phyloP scores from a whole-genome alignment of 2,888 invertebrate genomes.

The Pristionchus entomophagus region DNA sequence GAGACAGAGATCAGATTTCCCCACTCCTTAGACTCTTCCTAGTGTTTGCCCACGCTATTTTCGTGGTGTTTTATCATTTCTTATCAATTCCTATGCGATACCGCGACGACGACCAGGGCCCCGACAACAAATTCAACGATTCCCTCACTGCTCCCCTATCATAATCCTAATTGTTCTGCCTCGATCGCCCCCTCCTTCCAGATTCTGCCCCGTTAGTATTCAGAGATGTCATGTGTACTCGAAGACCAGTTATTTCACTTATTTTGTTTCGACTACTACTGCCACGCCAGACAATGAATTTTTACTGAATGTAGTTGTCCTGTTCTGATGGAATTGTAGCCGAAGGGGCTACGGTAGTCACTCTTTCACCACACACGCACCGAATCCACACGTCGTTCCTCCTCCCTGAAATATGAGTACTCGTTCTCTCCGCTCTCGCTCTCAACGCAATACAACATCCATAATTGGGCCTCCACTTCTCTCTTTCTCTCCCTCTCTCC shows the following conservation, averaged over 20 bases:
- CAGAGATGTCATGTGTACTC: not conserved
- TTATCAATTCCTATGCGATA: conserved; percentile 28
- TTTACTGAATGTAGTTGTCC: not conserved
- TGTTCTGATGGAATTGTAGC: not conserved
- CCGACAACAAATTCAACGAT: conserved; percentile 24
- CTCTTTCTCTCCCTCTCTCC: not conserved
- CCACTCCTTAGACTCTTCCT: not conserved
- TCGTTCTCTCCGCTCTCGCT: not conserved
- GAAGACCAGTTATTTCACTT: conserved; percentile 18
- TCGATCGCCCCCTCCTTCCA: not conserved
- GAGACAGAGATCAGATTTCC: not conserved
- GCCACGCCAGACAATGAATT: not conserved
- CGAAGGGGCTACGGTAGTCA: not conserved
- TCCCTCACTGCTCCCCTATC: not conserved
- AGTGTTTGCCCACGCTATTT: conserved; percentile 21
- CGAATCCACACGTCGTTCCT: conserved; percentile 8
- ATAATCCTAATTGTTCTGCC: not conserved
- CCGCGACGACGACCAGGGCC: conserved; percentile 21
- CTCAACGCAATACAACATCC: conserved; percentile 32
- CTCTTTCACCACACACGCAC: not conserved
- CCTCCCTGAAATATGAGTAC: conserved; percentile 15
- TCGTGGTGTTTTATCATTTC: conserved; percentile 23
- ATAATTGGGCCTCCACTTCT: conserved; percentile 13
- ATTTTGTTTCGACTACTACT: conserved; percentile 5
- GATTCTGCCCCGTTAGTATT: not conserved